Base-by-base conservation (phyloP, 2,888 invertebrate species). In the Neoaliturus tenellus region DNA sequence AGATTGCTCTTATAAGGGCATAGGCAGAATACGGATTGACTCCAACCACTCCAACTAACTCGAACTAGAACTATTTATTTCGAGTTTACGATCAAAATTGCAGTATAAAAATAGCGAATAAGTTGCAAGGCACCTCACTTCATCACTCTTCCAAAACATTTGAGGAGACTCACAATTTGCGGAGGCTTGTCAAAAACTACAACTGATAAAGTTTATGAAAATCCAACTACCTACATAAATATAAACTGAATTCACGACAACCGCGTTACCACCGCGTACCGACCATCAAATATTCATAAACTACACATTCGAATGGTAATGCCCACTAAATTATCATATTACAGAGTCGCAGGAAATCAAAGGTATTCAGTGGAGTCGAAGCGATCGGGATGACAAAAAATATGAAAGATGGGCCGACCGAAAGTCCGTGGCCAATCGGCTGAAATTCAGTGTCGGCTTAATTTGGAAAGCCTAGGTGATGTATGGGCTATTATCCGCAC, bases 381-480 rank as follows among this genome's bases (percentile, higher is more conserved):
- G 44, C 28, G 75, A 75, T 75, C 41, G 44, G 48, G 75, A 75
- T 48, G 41, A 75, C 75, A 75, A 75, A 75, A 75, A 75, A 75
- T 75, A 75, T 75, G 75, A 75, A 48, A 75, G 75, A 75, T 75
- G 75, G 73, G 39, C 28, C 41, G 75, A 31, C 75, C 75, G 10
- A 41, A 44, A 75, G 39, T 48, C 75, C 75, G 75, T 75, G 48
- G 48, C 75, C 75, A 75, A 75, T 75, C 44, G 75, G 28, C 75
- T 44, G 75, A 75, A 31, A 75, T 75, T 75, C 75, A 75, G 75
- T 75, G 75, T 75, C 75, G 48, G 75, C 75, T 75, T 75, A 75
- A 75, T 75, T 48, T 75, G 75, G 75, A 75, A 75, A 75, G 75
- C 75, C 48, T 2, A 35, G n/a, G 41, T 75, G 75, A 75, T 75